Conservation (phyloP, 2,888 invertebrate genomes). For the Alsophila aescularia region DNA sequence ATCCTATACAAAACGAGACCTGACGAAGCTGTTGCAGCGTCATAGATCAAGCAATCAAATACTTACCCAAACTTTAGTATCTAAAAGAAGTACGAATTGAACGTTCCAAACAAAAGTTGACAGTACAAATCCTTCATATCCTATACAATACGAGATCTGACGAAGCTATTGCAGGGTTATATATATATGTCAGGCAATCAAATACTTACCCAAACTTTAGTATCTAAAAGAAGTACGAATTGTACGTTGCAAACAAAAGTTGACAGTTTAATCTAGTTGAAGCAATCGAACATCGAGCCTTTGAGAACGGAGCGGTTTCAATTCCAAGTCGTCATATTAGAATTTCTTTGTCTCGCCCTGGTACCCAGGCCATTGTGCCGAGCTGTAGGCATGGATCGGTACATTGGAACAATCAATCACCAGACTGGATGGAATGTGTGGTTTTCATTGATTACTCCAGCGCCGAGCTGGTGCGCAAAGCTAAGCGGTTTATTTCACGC, state of each 20-base stretch:
- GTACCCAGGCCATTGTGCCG: conserved; percentile 17
- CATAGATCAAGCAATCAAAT: too few species aligned
- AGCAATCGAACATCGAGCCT: conserved; percentile 12
- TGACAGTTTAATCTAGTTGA: not conserved
- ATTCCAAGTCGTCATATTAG: conserved; percentile 25
- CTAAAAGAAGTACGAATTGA: too few species aligned
- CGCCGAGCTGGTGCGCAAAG: conserved; percentile 31
- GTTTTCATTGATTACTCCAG: conserved; percentile 39
- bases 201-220: too few species aligned
- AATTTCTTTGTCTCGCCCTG: conserved; percentile 27
- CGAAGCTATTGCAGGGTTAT: too few species aligned
- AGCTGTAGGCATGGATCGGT: conserved; percentile 23
- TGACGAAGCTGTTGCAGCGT: too few species aligned
- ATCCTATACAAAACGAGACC: too few species aligned
- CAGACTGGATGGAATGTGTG: conserved; percentile 38
- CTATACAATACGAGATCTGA: too few species aligned
- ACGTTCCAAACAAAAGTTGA: not conserved
- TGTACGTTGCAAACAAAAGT: not conserved
- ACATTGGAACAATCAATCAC: conserved; percentile 38
- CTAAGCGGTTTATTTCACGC: conserved; percentile 38
- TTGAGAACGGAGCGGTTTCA: conserved; percentile 5
- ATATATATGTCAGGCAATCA: too few species aligned
- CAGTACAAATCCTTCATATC: too few species aligned
- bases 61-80: too few species aligned
- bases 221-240: too few species aligned